Base-by-base conservation (phyloP, 2,888 invertebrate species). In the Druceiella hillmani region DNA sequence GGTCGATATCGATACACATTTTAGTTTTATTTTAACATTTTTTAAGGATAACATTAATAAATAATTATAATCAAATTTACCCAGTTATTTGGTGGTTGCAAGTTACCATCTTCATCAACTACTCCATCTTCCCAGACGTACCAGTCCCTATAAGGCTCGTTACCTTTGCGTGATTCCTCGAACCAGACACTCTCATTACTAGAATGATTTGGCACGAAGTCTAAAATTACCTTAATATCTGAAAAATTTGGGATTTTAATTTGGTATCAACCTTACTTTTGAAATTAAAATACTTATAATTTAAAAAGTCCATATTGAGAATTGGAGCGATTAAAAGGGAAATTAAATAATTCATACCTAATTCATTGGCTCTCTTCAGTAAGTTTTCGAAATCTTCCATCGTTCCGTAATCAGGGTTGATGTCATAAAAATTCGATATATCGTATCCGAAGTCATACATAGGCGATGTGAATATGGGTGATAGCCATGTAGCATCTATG, bases 151-250 rank as follows among this genome's bases (percentile, higher is more conserved):
- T 82, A 88, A 2, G 78, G 79, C 35, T 75, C 70, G 33, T 73
- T 64, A 4, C 70, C 66, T 11, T 72, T 66, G 5, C 79, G 63
- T 6, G 91, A 90, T 49, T 79, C 75, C 38, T 73, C 61, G 57
- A 95, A 95, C 94, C 94, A 95, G 27, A 78, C 75, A 55, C 90
- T 87, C 54, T 87, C 74, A 53, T 87, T 79, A 45, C 88, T 88
- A 2, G 82, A 77, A 52, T 89, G 88, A 59, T 84, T 84, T 3
- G 84, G 84, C 13, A 84, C 83, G 44, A 82, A 78, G 54, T 83
- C 83, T 44, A 82, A 57, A 43, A 82, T 63, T 29, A 81, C 69
- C 62, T 76, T 77, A 13, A 80, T 68, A 53, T 66, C 75, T 75
- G 48, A n/a, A 37, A 44, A 40, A 36, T n/a, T n/a, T n/a, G n/a